phyloP scores from a whole-genome alignment of 2,797 vertebrate species.

The Merluccius polli region DNA sequence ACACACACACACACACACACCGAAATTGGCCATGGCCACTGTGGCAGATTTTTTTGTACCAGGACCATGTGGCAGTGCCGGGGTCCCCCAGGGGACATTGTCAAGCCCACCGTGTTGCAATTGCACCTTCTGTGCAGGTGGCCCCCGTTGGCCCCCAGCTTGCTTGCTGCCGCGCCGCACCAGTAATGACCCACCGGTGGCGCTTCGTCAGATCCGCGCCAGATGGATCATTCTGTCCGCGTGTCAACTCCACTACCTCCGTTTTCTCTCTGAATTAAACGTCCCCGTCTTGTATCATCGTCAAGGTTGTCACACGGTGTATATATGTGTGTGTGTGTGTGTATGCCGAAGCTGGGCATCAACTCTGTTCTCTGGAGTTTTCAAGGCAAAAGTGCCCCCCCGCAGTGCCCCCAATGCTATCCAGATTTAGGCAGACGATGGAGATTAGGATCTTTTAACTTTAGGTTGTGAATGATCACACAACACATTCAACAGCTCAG shows the following conservation, averaged over 20 bases:
- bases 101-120: constrained; percentile 63
- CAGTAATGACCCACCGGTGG: neutral
- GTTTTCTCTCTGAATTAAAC: neutral
- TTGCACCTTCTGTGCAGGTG: constrained; percentile 76
- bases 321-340: too few relatives aligned
- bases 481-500: too few relatives aligned
- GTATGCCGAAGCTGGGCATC: neutral
- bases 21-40: constrained; percentile 42
- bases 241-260: neutral
- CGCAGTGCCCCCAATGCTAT: too few relatives aligned
- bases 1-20: too few relatives aligned
- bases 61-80: constrained; percentile 66
- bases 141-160: constrained; percentile 52
- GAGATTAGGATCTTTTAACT: neutral
- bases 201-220: neutral
- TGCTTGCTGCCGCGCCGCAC: constrained; percentile 34
- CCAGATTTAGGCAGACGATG: neutral
- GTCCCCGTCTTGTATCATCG: neutral
- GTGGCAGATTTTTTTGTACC: neutral
- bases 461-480: too few relatives aligned
- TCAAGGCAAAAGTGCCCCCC: neutral
- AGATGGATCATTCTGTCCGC: neutral
- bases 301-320: neutral
- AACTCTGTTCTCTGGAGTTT: neutral
- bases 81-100: constrained; percentile 57